Percentiles rank a stretch among this genome's conserved stretches.
Evolutionary conservation across 2,113 vertebrate genomes (phyloP).

Genomic region (Macrotus californicus): DNA sequence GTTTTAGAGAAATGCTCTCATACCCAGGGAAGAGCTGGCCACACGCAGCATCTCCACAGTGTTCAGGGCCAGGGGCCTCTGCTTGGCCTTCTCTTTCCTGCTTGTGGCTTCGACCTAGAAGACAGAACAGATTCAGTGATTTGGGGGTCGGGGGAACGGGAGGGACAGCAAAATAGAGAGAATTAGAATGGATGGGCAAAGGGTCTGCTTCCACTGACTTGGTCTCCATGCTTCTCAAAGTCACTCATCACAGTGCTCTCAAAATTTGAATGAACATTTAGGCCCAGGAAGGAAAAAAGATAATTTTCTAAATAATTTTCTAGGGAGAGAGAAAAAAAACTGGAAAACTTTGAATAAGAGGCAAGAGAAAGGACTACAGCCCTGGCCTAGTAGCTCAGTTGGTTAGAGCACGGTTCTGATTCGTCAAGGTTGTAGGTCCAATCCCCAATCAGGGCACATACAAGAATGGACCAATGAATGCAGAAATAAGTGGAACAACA

Average conservation of each 20-base stretch:
- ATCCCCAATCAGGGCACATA: too few relatives aligned
- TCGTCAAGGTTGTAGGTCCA: too few relatives aligned
- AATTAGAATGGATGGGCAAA: background rate
- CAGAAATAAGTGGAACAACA: too few relatives aligned
- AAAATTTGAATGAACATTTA: background rate
- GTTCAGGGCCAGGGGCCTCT: slow-evolving; percentile 95
- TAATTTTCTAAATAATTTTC: background rate
- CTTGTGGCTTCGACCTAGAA: slow-evolving; percentile 92
- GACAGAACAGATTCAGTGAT: background rate
- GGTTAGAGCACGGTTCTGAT: too few relatives aligned
- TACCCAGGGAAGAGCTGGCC: slow-evolving; percentile 94
- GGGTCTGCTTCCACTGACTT: background rate
- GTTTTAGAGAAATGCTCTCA: background rate
- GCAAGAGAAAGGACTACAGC: background rate
- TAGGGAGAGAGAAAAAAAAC: background rate
- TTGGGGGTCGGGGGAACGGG: accelerated
- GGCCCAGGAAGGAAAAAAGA: background rate
- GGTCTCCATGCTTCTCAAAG: background rate
- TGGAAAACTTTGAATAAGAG: background rate
- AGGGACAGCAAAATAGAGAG: accelerated
- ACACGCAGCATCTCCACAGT: slow-evolving; percentile 98
- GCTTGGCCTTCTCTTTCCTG: slow-evolving; percentile 96
- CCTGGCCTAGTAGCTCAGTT: too few relatives aligned
- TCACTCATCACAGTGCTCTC: background rate
- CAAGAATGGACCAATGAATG: too few relatives aligned